Evolutionary conservation across 2,888 invertebrate genomes (phyloP), one percentile per base, ranked within the genome.

Genomic region (Pseudeuparius sepicola): DNA sequence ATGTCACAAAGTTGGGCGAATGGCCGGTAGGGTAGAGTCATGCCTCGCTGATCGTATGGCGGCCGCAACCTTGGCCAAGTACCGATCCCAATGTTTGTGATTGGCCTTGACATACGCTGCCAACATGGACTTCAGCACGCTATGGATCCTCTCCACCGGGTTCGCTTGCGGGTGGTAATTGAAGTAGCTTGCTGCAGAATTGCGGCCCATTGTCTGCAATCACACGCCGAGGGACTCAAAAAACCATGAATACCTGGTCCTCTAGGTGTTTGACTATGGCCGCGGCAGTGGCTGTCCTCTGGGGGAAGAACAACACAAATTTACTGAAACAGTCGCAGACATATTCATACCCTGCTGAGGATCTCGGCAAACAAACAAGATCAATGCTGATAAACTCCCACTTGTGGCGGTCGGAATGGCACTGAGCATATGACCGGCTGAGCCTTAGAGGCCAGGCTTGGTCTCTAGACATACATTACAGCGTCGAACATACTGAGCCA

Each of bases 51-150:
- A 40, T 24, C 44, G 39, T 2, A 45, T 26, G 5, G 46, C 41
- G 36, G 42, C 45, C 4, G 36, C 33, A 7, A 47, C 7, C 17
- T 42, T 29, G 3, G 38, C 14, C 5, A 49, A 30, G 14, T 43
- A 25, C 7, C 25, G 14, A 35, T 47, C 45, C 43, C 47, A 47
- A 3, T 15, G 13, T 6, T 43, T 12, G 24, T 55, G 54, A 26
- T 50, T 42, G 1, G 42, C 38, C 0, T 14, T 27, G 1, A 53
- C 41, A 30, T 45, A 54, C 4, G 48, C 31, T 0, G 46, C 15
- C 1, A 55, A 42, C 48, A 56, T 52, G 0, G 51, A 51, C 31
- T 54, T 52, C 3, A 56, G 10, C n/a, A n/a, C n/a, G n/a, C n/a
- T n/a, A n/a, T n/a, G n/a, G n/a, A n/a, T n/a, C n/a, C n/a, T n/a